Conservation (phyloP, 2,888 invertebrate genomes). For the Orthonevra nobilis region DNA sequence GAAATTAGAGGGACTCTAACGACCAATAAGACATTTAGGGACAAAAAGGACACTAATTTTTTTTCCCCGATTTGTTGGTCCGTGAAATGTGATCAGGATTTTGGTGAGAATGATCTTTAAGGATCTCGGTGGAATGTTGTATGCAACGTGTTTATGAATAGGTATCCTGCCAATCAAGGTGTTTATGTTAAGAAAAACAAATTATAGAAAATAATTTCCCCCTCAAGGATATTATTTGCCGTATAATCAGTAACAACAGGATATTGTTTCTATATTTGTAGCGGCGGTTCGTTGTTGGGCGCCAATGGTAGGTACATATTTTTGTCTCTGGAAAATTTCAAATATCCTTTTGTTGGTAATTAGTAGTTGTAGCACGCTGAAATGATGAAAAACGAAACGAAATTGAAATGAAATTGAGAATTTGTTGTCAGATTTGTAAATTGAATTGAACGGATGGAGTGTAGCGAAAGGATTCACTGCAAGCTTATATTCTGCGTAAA, state of each 20-base stretch:
- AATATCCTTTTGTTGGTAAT: conserved; percentile 63
- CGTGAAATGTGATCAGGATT: conserved; percentile 65
- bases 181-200: conserved; percentile 41
- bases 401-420: conserved; percentile 31
- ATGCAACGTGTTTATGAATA: neutral
- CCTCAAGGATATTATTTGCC: conserved; percentile 62
- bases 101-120: conserved; percentile 18
- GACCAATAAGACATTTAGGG: conserved; percentile 59
- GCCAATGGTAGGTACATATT: too few relatives aligned
- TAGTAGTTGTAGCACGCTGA: conserved; percentile 24
- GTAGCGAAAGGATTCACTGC: neutral
- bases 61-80: conserved; percentile 19
- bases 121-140: conserved; percentile 25
- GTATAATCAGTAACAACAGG: conserved; percentile 55
- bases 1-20: conserved; percentile 25
- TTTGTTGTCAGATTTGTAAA: conserved; percentile 4
- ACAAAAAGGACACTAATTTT: conserved; percentile 13
- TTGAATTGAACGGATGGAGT: neutral
- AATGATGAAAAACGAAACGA: conserved; percentile 11
- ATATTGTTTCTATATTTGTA: conserved; percentile 63
- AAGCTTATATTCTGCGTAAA: neutral
- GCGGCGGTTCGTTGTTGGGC: conserved; percentile 9
- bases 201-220: conserved; percentile 63
- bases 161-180: conserved; percentile 36
- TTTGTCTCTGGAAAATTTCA: conserved; percentile 49